Evolutionary conservation across 2,888 invertebrate species (phyloP).

Genomic region (Drosophila demipolita): DNA sequence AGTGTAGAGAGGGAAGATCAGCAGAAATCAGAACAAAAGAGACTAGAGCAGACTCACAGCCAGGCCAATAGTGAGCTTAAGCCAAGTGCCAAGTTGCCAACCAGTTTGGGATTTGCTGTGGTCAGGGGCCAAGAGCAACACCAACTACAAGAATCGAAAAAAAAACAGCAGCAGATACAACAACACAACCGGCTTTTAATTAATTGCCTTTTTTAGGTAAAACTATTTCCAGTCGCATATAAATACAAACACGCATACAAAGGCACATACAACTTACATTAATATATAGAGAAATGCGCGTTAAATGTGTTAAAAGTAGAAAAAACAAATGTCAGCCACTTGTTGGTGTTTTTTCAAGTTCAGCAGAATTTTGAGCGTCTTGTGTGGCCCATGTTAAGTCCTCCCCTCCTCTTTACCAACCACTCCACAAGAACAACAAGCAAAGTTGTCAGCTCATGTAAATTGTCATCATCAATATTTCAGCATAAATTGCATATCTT

Average conservation of each 20-base stretch:
- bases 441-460: slow-evolving; percentile 49
- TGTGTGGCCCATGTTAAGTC: slow-evolving; percentile 62
- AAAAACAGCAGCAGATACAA: slow-evolving; percentile 35
- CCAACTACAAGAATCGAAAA: slow-evolving; percentile 9
- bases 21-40: slow-evolving; percentile 40
- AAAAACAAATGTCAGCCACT: slow-evolving; percentile 45
- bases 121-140: slow-evolving; percentile 20
- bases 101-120: slow-evolving; percentile 61
- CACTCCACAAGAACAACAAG: not conserved
- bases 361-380: slow-evolving; percentile 67
- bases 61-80: slow-evolving; percentile 36
- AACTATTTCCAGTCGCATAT: slow-evolving; percentile 74
- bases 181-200: slow-evolving; percentile 77
- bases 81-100: slow-evolving; percentile 49
- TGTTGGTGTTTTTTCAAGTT: slow-evolving; percentile 65
- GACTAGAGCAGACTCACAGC: slow-evolving; percentile 37
- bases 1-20: slow-evolving; percentile 39
- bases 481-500: slow-evolving; percentile 54
- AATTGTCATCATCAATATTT: slow-evolving; percentile 71
- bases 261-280: slow-evolving; percentile 6
- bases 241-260: slow-evolving; percentile 17
- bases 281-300: slow-evolving; percentile 34
- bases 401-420: slow-evolving; percentile 1
- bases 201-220: slow-evolving; percentile 82
- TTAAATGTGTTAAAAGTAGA: slow-evolving; percentile 50